Evolutionary conservation across 23 tunicate genomes (phyloP).

Genomic region (Phallusia fumigata): DNA sequence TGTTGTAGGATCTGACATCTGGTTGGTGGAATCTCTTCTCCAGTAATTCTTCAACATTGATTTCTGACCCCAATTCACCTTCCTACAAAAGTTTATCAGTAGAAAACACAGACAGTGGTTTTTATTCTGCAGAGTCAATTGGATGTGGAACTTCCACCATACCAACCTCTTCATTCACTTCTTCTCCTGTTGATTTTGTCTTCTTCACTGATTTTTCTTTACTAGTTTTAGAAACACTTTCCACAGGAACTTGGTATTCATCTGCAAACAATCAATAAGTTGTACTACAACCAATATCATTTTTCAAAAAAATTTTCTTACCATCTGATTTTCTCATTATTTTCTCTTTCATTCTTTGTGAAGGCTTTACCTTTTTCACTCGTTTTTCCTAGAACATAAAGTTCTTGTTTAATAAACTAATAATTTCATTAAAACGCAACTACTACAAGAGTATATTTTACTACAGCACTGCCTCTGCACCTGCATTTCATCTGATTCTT

Average conservation of each 20-base stretch:
- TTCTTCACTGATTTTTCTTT: too few relatives aligned
- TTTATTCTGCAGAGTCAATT: too few relatives aligned
- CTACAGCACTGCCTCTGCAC: background rate
- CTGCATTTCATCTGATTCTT: background rate
- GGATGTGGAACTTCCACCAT: too few relatives aligned
- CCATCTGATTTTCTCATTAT: background rate
- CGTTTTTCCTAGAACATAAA: background rate
- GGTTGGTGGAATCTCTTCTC: constrained; percentile 28
- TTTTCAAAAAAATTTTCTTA: background rate
- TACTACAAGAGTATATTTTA: too few relatives aligned
- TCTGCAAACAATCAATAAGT: background rate
- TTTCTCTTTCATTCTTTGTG: background rate
- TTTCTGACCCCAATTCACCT: constrained; percentile 15
- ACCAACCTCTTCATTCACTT: background rate
- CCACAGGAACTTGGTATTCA: background rate
- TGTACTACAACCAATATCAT: background rate
- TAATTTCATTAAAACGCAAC: too few relatives aligned
- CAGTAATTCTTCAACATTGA: constrained; percentile 37
- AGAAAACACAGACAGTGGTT: too few relatives aligned
- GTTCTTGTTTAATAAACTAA: background rate
- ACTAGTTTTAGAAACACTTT: background rate
- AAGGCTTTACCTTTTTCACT: constrained; percentile 4
- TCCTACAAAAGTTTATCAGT: too few relatives aligned
- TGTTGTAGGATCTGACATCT: background rate
- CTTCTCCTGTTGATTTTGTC: background rate